These are phyloP conservation scores for zebrafish (Danio rerio) DNA, from an alignment of 2,113 vertebrate genomes.

Conservation along the genomic window DNA sequence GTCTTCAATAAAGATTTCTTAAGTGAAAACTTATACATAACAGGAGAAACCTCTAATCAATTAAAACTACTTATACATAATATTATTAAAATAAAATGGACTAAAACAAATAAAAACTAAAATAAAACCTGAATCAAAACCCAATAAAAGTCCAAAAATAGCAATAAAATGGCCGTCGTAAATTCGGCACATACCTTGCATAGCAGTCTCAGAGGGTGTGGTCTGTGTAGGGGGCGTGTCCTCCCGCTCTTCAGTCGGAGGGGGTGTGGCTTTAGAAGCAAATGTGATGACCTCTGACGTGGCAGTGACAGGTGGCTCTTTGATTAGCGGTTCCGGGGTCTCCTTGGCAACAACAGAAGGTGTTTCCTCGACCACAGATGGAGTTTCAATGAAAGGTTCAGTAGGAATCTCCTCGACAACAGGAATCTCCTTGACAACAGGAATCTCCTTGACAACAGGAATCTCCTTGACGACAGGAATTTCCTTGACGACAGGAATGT, in stretches of 20 bases:
- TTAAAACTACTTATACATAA: background rate
- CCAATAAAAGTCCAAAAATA: background rate
- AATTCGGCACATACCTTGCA: constrained; percentile 78
- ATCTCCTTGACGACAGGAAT: constrained; percentile 10
- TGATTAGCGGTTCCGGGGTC: background rate
- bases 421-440: constrained; percentile 49
- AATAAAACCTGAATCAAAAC: too few species aligned
- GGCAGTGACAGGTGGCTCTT: background rate
- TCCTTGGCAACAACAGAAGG: constrained; percentile 36
- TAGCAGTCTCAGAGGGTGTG: constrained; percentile 75
- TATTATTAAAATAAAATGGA: too few species aligned
- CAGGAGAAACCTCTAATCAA: too few species aligned
- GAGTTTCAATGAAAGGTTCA: too few species aligned
- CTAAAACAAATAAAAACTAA: too few species aligned
- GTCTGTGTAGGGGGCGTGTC: constrained; percentile 72
- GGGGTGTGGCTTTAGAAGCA: constrained; percentile 16
- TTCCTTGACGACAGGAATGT: constrained; percentile 21
- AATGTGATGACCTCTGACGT: background rate
- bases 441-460: constrained; percentile 1
- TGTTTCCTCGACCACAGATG: background rate
- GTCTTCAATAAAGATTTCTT: too few species aligned
- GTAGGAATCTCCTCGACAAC: background rate
- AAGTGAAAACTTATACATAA: too few species aligned
- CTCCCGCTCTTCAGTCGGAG: constrained; percentile 61
- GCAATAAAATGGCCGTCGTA: background rate